Conservation (phyloP, 2,888 invertebrate species). For the Orchestes rusci region DNA sequence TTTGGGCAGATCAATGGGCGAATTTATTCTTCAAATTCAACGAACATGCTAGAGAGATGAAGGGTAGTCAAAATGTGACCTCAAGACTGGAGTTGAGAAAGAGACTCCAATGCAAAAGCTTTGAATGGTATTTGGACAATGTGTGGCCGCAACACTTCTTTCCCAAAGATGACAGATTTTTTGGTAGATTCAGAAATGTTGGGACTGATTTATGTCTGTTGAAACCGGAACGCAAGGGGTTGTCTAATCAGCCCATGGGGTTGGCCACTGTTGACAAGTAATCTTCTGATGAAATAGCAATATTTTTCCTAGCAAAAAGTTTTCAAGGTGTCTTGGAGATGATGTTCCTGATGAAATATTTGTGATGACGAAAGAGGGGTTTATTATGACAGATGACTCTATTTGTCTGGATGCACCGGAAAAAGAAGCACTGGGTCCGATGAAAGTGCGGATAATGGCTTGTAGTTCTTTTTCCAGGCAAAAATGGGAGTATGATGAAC, state of each 20-base stretch:
- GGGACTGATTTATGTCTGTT: slow-evolving; percentile 51
- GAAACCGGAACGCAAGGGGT: slow-evolving; percentile 53
- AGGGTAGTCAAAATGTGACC: slow-evolving; percentile 55
- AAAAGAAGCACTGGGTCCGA: slow-evolving; percentile 38
- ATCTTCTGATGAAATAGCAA: not conserved
- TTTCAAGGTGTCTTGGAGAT: slow-evolving; percentile 51
- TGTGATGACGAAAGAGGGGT: slow-evolving; percentile 61
- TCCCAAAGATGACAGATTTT: slow-evolving; percentile 78
- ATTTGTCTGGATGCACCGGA: slow-evolving; percentile 72
- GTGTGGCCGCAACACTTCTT: slow-evolving; percentile 97
- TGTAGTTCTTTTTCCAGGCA: slow-evolving; percentile 63
- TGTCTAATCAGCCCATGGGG: slow-evolving; percentile 62
- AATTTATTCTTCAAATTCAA: slow-evolving; percentile 87
- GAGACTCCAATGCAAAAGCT: slow-evolving; percentile 73
- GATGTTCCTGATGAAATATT: slow-evolving; percentile 61
- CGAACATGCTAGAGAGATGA: slow-evolving; percentile 51
- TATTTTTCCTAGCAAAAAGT: not conserved
- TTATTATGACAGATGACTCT: slow-evolving; percentile 81
- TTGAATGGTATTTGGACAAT: slow-evolving; percentile 89
- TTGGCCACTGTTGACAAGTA: slow-evolving; percentile 55
- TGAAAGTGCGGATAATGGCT: slow-evolving; percentile 62
- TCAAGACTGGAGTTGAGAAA: slow-evolving; percentile 55
- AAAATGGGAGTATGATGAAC: slow-evolving; percentile 57
- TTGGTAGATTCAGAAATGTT: slow-evolving; percentile 70
- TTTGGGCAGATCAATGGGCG: slow-evolving; percentile 98